Base-by-base conservation (phyloP, 2,113 vertebrate genomes). In the Trematomus loennbergii region DNA sequence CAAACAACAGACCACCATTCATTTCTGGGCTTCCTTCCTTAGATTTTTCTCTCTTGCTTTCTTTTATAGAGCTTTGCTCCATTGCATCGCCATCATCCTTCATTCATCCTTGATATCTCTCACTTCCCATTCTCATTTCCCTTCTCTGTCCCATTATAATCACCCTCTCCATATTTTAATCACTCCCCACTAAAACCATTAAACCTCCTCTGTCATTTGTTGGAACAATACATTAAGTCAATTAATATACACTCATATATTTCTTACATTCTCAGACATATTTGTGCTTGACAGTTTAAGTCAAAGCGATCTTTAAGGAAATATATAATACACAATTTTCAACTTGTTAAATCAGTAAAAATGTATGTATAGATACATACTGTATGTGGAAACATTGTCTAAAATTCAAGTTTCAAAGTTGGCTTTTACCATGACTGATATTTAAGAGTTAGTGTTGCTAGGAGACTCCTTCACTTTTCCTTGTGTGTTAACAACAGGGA, bases 1-100 rank as follows among this genome's bases (percentile, higher is more conserved):
- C 83, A 87, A 82, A 82, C 76, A 87, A 88, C 83, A 86, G 79
- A 89, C 86, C 82, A 70, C 62, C 76, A 91, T 87, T 73, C 49
- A 69, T 83, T 78, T 88, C 75, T 69, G 77, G 45, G 15, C 64
- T 79, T 79, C 71, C 25, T 82, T 84, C 84, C 62, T 64, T 50
- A 76, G 43, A 76, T 71, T 74, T 81, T 25, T 43, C 67, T 65
- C 60, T 61, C 69, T 46, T 52, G 29, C 16, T 57, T 46, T 73
- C 33, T 43, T 73, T 75, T 67, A 76, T 76, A 60, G 43, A 49
- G 73, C 67, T 62, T 71, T 82, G 66, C 68, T 78, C 52, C 36
- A 52, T 55, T 80, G 53, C 45, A 9, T 76, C 15, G 6, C 66
- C 57, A 72, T 78, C 70, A 85, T 83, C 60, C 29, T 71, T 87